phyloP scores from a whole-genome alignment of 2,797 vertebrate species.

The Chloroceryle inda region DNA sequence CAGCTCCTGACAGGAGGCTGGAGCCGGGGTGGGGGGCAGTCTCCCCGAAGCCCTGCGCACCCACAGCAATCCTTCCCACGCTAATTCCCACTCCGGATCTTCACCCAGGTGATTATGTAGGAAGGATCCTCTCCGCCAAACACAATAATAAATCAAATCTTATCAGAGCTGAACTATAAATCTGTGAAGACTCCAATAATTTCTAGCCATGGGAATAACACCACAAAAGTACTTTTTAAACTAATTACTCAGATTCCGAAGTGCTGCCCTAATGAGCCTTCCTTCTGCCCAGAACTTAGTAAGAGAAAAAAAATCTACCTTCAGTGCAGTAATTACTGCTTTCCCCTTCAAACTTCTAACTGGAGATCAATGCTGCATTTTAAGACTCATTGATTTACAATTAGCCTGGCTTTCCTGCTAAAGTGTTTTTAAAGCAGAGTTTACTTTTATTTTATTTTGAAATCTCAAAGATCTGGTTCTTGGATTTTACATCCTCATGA shows the following conservation, averaged over 20 bases:
- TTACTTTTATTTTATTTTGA: constrained; percentile 88
- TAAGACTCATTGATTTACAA: constrained; percentile 95
- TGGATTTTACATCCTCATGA: constrained; percentile 79
- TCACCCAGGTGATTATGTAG: constrained; percentile 12
- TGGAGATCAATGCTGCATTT: constrained; percentile 92
- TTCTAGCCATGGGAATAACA: constrained; percentile 83
- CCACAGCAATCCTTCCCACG: background rate
- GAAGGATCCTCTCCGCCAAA: constrained; percentile 50
- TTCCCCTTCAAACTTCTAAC: constrained; percentile 89
- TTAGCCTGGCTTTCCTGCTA: constrained; percentile 89
- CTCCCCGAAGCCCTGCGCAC: background rate
- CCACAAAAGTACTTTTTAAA: constrained; percentile 86
- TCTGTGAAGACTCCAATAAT: constrained; percentile 78
- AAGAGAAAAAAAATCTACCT: constrained; percentile 83
- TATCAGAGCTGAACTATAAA: constrained; percentile 76
- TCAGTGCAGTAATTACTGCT: constrained; percentile 84
- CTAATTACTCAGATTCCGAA: constrained; percentile 84
- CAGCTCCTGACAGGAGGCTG: no score
- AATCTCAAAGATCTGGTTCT: constrained; percentile 84
- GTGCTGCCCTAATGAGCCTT: constrained; percentile 83
- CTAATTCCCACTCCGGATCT: background rate
- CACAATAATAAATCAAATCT: constrained; percentile 76
- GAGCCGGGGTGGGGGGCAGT: no score
- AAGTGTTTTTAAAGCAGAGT: constrained; percentile 84
- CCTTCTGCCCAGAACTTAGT: constrained; percentile 84